Evolutionary conservation across 1,140 invertebrate species (phyloP).

Genomic region (Zaprionus lachaisei): DNA sequence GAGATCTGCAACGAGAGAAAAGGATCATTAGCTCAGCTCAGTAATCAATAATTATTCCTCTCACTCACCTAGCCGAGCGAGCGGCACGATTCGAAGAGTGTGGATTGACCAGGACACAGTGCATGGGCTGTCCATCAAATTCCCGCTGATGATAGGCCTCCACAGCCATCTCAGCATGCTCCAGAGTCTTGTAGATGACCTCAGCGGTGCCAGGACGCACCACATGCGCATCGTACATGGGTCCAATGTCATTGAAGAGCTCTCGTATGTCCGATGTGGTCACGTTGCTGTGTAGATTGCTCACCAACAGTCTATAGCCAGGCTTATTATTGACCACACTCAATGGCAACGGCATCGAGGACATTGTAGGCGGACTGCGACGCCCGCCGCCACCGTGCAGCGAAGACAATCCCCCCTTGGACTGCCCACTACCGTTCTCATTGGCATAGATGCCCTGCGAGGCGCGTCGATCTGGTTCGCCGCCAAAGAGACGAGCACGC

Average conservation of each 20-base stretch:
- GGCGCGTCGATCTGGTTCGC: constrained; percentile 83
- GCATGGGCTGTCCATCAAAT: constrained; percentile 94
- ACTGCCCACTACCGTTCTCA: constrained; percentile 67
- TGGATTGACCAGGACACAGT: constrained; percentile 91
- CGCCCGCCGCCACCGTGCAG: constrained; percentile 54
- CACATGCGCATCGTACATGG: constrained; percentile 92
- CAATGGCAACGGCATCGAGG: constrained; percentile 39
- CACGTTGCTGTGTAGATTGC: constrained; percentile 93
- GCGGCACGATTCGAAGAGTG: constrained; percentile 87
- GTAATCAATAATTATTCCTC: background rate
- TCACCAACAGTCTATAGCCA: constrained; percentile 93
- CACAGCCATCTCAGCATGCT: constrained; percentile 94
- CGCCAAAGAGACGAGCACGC: constrained; percentile 71
- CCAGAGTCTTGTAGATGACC: constrained; percentile 93
- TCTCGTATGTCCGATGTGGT: constrained; percentile 96
- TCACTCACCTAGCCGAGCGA: constrained; percentile 83
- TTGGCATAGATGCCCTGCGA: constrained; percentile 85
- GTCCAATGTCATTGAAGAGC: constrained; percentile 96
- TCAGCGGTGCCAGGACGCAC: constrained; percentile 95
- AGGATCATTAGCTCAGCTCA: background rate
- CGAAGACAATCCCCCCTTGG: constrained; percentile 48
- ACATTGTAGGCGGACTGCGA: constrained; percentile 74
- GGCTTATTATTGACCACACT: constrained; percentile 54
- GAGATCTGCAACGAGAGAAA: constrained; percentile 38
- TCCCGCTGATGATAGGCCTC: constrained; percentile 96